Base-by-base conservation (phyloP, 2,797 vertebrate species). In the Oreonectes daqikongensis region DNA sequence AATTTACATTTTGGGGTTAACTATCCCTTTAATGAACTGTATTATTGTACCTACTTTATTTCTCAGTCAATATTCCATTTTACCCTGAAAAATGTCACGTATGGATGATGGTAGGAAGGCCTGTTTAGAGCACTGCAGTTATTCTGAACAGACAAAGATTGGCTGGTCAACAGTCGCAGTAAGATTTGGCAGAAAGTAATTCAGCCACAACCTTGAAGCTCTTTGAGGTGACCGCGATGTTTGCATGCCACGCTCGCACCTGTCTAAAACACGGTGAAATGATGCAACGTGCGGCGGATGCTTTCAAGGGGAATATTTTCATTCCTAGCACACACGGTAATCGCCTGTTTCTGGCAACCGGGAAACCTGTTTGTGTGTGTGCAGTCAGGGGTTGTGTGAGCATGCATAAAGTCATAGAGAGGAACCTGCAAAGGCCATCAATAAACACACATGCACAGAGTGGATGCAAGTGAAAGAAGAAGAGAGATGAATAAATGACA, bases 401-500 rank as follows among this genome's bases (percentile, higher is more conserved):
- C 53, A 67, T 74, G 71, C 75, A 81, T 73, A 79, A 74, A 77
- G 79, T 68, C 71, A 75, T 32, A 28, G 57, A 77, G 64, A 55
- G 1, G 35, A 53, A 65, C 57, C 44, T 60, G 28, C 30, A 55
- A 64, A 55, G 55, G 48, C 68, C 78, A 78, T 80, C 48, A 72
- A 72, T 78, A 78, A 72, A 69, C 84, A 85, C 71, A 69, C 30
- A 68, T 24, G 53, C 80, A 83, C 80, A 81, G 77, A 66, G 81
- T 10, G n/a, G 8, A 18, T 22, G 14, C 68, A 28, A 59, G 18
- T 17, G 24, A n/a, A 24, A 26, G 6, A 28, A 61, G n/a, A 68
- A 50, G 22, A 66, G n/a, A 22, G 2, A 22, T 24, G 7, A 32
- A 24, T 53, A 26, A 61, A 28, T 52, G 64, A 18, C 28, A 12